phyloP scores from a whole-genome alignment of 2,113 vertebrate genomes.

The Parus major region DNA sequence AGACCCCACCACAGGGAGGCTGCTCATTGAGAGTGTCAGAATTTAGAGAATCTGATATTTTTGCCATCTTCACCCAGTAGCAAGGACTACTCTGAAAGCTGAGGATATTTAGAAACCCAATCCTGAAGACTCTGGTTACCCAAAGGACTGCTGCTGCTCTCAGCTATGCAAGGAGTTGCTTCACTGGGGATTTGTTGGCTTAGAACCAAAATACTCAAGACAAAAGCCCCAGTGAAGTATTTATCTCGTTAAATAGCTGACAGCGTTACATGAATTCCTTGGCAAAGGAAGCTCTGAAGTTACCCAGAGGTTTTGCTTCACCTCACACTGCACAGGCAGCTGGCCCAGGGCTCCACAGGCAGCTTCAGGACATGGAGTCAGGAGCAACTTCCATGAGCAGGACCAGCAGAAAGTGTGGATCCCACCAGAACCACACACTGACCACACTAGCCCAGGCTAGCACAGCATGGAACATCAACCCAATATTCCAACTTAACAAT shows the following conservation, averaged over 20 bases:
- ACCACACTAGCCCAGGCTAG: accelerated
- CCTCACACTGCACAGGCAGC: not conserved
- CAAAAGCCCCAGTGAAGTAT: constrained; percentile 51
- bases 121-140: not conserved
- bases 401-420: not conserved
- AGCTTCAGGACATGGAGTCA: not conserved
- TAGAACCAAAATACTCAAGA: not conserved
- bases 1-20: not conserved
- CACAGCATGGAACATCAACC: accelerated
- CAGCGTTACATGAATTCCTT: constrained; percentile 30
- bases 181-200: constrained; percentile 30
- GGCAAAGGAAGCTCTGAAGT: constrained; percentile 18
- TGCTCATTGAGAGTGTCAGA: not conserved
- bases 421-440: not conserved
- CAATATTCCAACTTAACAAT: not conserved
- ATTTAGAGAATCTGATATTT: not conserved
- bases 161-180: constrained; percentile 1
- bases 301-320: constrained; percentile 2
- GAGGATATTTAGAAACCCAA: not conserved
- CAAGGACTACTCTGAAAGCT: not conserved
- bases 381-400: not conserved
- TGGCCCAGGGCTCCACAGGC: not conserved
- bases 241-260: constrained; percentile 51
- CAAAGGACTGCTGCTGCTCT: not conserved
- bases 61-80: not conserved